Conservation (phyloP, 2,888 invertebrate species). For the Cyrtodaria siliqua region DNA sequence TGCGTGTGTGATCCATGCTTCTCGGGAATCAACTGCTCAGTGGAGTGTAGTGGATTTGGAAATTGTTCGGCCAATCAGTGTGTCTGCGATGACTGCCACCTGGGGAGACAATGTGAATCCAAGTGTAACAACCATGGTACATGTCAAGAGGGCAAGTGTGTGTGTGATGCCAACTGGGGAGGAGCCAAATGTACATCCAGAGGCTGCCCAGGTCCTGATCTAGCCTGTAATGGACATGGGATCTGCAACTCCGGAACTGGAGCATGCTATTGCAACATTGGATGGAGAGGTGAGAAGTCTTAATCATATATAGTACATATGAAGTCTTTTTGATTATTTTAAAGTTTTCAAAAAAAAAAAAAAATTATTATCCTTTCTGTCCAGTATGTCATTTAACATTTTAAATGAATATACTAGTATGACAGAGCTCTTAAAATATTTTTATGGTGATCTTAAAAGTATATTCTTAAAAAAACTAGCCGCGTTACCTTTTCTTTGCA, state of each 20-base stretch:
- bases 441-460: no score
- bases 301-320: no score
- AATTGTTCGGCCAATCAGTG: conserved; percentile 68
- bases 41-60: conserved; percentile 70
- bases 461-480: no score
- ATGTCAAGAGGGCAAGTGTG: conserved; percentile 59
- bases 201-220: conserved; percentile 68
- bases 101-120: conserved; percentile 72
- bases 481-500: no score
- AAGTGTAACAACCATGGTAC: conserved; percentile 73
- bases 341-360: no score
- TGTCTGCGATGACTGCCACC: conserved; percentile 71
- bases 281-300: conserved; percentile 74
- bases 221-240: conserved; percentile 74
- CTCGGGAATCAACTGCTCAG: conserved; percentile 71
- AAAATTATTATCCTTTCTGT: no score
- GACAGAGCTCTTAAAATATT: no score
- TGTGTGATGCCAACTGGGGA: conserved; percentile 70
- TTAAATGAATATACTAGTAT: no score
- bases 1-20: conserved; percentile 77
- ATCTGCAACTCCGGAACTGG: conserved; percentile 72
- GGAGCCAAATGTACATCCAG: conserved; percentile 69
- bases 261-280: conserved; percentile 74
- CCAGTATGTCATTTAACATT: no score
- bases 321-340: no score